These are phyloP conservation scores for Sebastes reedi DNA, from an alignment of 2,797 vertebrate species.

Conservation along the genomic window DNA sequence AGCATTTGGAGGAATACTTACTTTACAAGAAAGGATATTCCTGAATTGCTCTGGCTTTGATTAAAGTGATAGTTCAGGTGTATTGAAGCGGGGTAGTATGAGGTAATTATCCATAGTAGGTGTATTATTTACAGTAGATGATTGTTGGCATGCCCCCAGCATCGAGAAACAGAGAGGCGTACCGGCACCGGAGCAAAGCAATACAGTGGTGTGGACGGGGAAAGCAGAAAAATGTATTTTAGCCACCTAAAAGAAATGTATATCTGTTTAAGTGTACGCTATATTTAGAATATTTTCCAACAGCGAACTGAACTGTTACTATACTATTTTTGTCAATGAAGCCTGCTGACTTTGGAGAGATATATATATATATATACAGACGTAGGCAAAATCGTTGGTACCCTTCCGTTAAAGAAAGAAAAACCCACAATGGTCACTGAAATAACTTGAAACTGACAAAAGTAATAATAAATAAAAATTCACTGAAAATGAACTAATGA, in stretches of 20 bases:
- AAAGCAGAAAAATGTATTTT: not conserved
- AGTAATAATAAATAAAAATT: too few relatives aligned
- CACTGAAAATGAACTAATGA: too few relatives aligned
- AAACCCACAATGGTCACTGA: too few relatives aligned
- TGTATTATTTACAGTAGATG: not conserved
- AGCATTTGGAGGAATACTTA: not conserved
- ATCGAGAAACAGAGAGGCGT: not conserved
- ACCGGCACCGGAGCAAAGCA: not conserved
- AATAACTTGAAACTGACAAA: too few relatives aligned
- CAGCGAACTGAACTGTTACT: too few relatives aligned
- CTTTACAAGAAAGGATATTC: not conserved
- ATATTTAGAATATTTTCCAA: too few relatives aligned
- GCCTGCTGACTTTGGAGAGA: too few relatives aligned
- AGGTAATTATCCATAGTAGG: not conserved
- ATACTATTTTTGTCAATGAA: too few relatives aligned
- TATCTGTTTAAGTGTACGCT: too few relatives aligned
- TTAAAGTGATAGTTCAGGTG: not conserved
- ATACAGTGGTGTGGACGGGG: not conserved
- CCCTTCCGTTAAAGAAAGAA: too few relatives aligned
- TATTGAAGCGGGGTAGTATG: not conserved
- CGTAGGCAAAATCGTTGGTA: too few relatives aligned
- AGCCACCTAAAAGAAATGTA: not conserved
- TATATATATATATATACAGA: too few relatives aligned
- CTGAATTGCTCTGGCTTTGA: not conserved
- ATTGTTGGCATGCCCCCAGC: not conserved